Conservation (phyloP, 53 echinoderm and acorn worm species). For the Holothuria leucospilota region DNA sequence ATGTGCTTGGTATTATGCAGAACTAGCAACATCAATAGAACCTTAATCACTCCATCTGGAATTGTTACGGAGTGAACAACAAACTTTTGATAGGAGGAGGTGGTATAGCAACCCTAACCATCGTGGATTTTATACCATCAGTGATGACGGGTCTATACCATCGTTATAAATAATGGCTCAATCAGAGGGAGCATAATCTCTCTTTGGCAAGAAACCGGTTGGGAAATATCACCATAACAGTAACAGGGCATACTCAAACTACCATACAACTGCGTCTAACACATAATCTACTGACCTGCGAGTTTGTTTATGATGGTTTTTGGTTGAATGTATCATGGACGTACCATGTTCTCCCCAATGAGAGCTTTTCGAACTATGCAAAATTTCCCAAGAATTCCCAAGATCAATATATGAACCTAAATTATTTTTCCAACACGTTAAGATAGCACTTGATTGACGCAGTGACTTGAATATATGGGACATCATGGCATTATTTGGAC, state of each 20-base stretch:
- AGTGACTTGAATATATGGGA: too few species aligned
- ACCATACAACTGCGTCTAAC: neutral
- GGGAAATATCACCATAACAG: neutral
- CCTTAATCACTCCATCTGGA: neutral
- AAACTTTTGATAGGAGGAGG: neutral
- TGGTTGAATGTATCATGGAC: conserved; percentile 2
- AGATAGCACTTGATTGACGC: too few species aligned
- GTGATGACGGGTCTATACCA: neutral
- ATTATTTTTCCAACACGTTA: too few species aligned
- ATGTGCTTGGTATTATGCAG: conserved; percentile 8
- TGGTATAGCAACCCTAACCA: conserved; percentile 20
- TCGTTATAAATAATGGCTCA: neutral
- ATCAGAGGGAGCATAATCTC: too few species aligned
- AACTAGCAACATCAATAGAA: neutral
- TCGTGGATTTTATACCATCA: neutral
- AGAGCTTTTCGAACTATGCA: neutral
- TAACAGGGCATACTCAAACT: neutral
- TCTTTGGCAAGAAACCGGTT: too few species aligned
- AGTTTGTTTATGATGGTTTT: neutral
- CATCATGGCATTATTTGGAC: too few species aligned
- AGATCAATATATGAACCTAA: too few species aligned
- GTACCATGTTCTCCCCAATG: neutral
- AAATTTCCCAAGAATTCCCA: too few species aligned
- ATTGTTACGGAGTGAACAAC: neutral
- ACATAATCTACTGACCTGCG: neutral